Evolutionary conservation across 2,113 vertebrate genomes (phyloP), one percentile per base, ranked within the genome.

Genomic region (Phylloscopus trochiloides): DNA sequence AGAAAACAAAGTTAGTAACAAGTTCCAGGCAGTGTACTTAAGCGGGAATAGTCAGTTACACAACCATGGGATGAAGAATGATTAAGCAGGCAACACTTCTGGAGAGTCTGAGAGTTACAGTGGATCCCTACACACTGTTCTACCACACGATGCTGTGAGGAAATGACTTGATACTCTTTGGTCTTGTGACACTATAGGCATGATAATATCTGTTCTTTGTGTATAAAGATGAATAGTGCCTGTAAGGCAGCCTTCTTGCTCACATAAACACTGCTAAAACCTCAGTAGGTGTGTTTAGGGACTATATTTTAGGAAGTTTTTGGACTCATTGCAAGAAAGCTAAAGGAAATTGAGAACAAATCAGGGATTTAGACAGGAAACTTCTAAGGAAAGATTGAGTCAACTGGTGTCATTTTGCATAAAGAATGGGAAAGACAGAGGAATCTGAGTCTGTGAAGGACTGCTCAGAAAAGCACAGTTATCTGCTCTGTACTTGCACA

Each of bases 111-210:
- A 5, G 48, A 79, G 29, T 78, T 89, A 47, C 51, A 81, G 59
- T 26, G 50, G 36, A 80, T 89, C 80, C 50, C 65, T n/a, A 10
- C 0, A 2, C 26, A 25, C 43, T 59, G 73, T 34, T 40, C 43
- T 78, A 43, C 38, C 0, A 0, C 18, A 15, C 1, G 0, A 1
- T 6, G 24, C 47, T 51, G 21, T 59, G 40, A 0, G 0, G 61
- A 87, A 91, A 19, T 25, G 2, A 65, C 73, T 78, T 28, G 73
- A 66, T 50, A 19, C 38, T 66, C 21, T 45, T 74, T 72, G n/a
- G 48, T 75, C 87, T 81, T 78, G 31, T 83, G 78, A 76, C 40
- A 34, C 29, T 54, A 31, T 14, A 55, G 40, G 80, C 0, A 0
- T 26, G 63, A 65, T 54, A 42, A 34, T 73, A n/a, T 65, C 71